Base-by-base conservation (phyloP, 2,113 vertebrate species). In the Pardalotus punctatus region DNA sequence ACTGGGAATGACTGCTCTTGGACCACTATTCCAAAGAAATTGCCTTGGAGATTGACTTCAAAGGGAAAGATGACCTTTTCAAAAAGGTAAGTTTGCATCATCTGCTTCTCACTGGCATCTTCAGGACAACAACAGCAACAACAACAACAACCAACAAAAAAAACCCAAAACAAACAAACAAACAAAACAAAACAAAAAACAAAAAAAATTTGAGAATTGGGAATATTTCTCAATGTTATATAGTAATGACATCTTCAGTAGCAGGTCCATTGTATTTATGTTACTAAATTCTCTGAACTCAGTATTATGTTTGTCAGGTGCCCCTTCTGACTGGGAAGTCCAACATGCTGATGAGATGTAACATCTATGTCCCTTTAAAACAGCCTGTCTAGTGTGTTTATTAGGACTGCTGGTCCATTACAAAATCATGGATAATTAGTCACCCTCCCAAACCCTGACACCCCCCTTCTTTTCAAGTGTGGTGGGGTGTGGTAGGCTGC, bases 11-110 rank as follows among this genome's bases (percentile, higher is more conserved):
- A 31, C 27, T 65, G 6, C 28, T 48, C 9, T 38, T 61, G 20
- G 45, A 51, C 10, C 29, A 33, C 11, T 43, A 4, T 58, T 76
- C 21, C 71, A 58, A 66, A 42, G 25, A 66, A 58, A 76, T 66
- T 0, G 0, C 5, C 25, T 31, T 27, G 21, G 61, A 76, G 21
- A 42, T 51, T 51, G 11, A 43, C 36, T 42, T 50, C 25, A 58
- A 36, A 58, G 27, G 27, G 53, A 50, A 66, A 58, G 16, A 27
- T 35, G 21, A 50, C 27, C 24, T 35, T 81, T 65, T 74, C 23
- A 42, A 28, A 86, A 92, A 56, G 6, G 7, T 42, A 6, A 29
- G 2, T 64, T 78, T 82, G 11, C n/a, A 50, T 79, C 2, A 31
- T 50, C 19, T 79, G 4, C 22, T 54, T 70, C 14, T 50, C 40